Conservation (phyloP, 2,797 vertebrate genomes). For the Acanthurus leucopareius region DNA sequence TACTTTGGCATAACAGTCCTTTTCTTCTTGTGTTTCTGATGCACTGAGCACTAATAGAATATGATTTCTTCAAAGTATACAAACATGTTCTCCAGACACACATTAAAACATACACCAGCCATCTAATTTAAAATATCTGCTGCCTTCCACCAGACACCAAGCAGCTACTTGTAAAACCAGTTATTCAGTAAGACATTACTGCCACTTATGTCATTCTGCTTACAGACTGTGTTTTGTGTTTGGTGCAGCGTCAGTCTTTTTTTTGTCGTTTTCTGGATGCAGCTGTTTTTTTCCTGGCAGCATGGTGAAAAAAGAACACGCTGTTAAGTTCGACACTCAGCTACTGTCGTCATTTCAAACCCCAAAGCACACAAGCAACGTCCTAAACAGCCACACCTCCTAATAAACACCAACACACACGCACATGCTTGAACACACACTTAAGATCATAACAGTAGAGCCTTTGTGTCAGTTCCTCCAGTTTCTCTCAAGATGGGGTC, state of each 20-base stretch:
- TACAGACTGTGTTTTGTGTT: conserved; percentile 58
- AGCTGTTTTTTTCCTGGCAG: conserved; percentile 30
- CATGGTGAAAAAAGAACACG: conserved; percentile 47
- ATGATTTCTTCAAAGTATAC: conserved; percentile 42
- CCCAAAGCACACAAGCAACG: conserved; percentile 23
- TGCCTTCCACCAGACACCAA: neutral
- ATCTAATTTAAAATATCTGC: conserved; percentile 15
- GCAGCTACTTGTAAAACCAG: conserved; percentile 17
- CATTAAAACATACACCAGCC: conserved; percentile 31
- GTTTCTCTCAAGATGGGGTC: conserved; percentile 3
- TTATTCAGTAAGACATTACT: neutral
- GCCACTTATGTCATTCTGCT: conserved; percentile 30
- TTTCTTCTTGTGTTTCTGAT: too few species aligned
- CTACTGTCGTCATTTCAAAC: conserved; percentile 34
- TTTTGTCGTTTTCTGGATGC: conserved; percentile 33
- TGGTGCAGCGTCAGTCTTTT: conserved; percentile 16
- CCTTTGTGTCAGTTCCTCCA: neutral
- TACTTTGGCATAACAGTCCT: neutral
- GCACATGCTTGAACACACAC: neutral
- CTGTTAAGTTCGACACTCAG: conserved; percentile 49
- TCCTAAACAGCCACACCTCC: conserved; percentile 34
- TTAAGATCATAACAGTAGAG: neutral
- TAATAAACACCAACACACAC: neutral
- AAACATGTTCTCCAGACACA: conserved; percentile 10
- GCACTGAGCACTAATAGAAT: neutral